These are phyloP conservation scores for Misgurnus mizolepis DNA, from an alignment of 2,113 vertebrate species.

Conservation along the genomic window DNA sequence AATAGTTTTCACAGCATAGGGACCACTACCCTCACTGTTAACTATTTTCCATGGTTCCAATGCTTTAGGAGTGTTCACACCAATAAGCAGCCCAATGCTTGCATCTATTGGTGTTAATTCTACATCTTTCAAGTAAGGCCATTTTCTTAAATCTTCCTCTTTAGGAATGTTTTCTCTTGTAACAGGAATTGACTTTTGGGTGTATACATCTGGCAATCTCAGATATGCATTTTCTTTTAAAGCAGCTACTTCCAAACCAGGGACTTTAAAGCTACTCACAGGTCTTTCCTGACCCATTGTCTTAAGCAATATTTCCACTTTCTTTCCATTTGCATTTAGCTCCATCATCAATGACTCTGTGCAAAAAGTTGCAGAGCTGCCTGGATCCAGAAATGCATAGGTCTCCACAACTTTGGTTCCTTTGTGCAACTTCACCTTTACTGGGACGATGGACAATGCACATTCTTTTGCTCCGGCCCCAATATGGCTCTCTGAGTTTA, in stretches of 20 bases:
- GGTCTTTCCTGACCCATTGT: background rate
- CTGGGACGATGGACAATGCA: too few relatives aligned
- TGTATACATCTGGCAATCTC: background rate
- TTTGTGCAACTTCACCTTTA: background rate
- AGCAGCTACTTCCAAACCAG: background rate
- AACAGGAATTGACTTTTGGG: background rate
- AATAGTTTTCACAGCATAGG: background rate
- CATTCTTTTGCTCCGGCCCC: too few relatives aligned
- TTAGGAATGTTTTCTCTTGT: background rate
- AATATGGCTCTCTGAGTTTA: background rate
- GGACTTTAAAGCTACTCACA: background rate
- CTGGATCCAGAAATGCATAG: background rate
- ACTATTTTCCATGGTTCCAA: slow-evolving; percentile 7
- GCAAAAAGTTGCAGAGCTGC: slow-evolving; percentile 2
- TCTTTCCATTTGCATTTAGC: background rate
- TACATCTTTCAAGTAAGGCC: background rate
- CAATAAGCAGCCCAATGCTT: background rate
- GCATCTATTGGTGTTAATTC: background rate
- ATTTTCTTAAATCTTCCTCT: background rate
- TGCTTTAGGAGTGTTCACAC: background rate
- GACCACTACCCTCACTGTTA: background rate
- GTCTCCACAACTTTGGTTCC: background rate
- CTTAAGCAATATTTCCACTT: background rate
- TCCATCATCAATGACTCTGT: background rate
- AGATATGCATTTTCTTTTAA: background rate